These are phyloP conservation scores for Glossosoma conforme DNA, from an alignment of 1,140 invertebrate genomes.

Conservation along the genomic window DNA sequence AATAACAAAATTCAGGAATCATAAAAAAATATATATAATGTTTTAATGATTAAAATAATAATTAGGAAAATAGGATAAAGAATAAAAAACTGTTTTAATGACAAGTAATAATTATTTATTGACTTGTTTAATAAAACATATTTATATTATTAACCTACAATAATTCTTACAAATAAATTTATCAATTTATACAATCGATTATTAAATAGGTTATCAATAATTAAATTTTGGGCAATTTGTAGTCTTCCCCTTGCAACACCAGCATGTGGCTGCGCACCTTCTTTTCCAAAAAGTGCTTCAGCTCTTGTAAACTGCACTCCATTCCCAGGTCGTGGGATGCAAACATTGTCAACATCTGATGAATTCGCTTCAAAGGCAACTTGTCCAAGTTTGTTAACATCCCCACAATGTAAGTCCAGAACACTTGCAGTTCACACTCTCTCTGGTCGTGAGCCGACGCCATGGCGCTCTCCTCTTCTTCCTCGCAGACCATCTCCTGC, in stretches of 20 bases:
- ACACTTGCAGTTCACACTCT: constrained; percentile 90
- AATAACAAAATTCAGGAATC: too few species aligned
- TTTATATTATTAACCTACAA: too few species aligned
- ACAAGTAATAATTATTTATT: too few species aligned
- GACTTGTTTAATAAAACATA: too few species aligned
- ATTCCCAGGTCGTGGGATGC: constrained; percentile 79
- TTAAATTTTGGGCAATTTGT: constrained; percentile 76
- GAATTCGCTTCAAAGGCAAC: constrained; percentile 87
- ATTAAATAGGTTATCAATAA: too few species aligned
- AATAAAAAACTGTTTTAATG: too few species aligned
- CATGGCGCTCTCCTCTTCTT: constrained; percentile 93
- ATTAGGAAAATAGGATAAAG: too few species aligned
- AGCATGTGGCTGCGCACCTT: constrained; percentile 90
- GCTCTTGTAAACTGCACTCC: constrained; percentile 83
- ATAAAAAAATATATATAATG: too few species aligned
- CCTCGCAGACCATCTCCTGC: constrained; percentile 72
- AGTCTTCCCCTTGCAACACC: constrained; percentile 78
- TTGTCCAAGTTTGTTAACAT: constrained; percentile 95
- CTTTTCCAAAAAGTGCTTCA: constrained; percentile 84
- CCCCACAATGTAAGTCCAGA: constrained; percentile 95
- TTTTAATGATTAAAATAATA: too few species aligned
- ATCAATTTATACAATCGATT: too few species aligned
- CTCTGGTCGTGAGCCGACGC: constrained; percentile 88
- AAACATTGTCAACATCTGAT: constrained; percentile 97
- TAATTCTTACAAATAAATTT: too few species aligned